These are phyloP conservation scores for Palythoa grandis DNA, from an alignment of 92 coral and sea anemone species.

Conservation along the genomic window DNA sequence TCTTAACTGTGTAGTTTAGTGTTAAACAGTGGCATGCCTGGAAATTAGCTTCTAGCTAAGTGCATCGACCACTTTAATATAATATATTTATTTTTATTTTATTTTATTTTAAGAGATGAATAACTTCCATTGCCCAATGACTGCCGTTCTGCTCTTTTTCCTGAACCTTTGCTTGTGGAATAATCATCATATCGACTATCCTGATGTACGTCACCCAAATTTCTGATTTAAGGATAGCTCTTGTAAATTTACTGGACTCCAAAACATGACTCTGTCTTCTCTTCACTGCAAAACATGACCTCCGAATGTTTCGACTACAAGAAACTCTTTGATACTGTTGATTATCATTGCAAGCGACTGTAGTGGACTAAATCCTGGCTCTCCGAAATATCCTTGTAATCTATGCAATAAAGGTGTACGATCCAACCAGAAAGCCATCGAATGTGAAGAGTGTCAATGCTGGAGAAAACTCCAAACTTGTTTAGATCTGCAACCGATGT, in stretches of 20 bases:
- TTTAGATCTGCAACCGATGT: slow-evolving; percentile 42
- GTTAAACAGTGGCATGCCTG: too few species aligned
- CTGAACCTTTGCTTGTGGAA: background rate
- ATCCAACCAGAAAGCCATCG: background rate
- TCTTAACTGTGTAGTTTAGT: too few species aligned
- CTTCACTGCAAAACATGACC: background rate
- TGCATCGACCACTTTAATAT: too few species aligned
- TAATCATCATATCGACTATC: background rate
- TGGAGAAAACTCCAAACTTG: too few species aligned
- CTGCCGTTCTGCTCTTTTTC: background rate
- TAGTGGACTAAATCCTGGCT: background rate
- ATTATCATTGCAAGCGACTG: background rate
- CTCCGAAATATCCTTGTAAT: background rate
- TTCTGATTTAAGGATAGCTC: background rate
- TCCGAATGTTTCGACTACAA: background rate
- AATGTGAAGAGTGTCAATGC: background rate
- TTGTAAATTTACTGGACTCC: slow-evolving; percentile 1
- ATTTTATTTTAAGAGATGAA: too few species aligned
- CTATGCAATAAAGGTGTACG: background rate
- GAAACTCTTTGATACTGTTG: slow-evolving; percentile 1
- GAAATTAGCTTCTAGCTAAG: too few species aligned
- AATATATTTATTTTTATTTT: too few species aligned
- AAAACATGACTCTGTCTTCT: slow-evolving; percentile 5
- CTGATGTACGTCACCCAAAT: slow-evolving; percentile 3
- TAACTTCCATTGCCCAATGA: background rate